Percentiles rank a stretch among this genome's conserved stretches.
These are phyloP conservation scores for Eucera pruinosa DNA, from an alignment of 2,888 invertebrate species.

Conservation along the genomic window DNA sequence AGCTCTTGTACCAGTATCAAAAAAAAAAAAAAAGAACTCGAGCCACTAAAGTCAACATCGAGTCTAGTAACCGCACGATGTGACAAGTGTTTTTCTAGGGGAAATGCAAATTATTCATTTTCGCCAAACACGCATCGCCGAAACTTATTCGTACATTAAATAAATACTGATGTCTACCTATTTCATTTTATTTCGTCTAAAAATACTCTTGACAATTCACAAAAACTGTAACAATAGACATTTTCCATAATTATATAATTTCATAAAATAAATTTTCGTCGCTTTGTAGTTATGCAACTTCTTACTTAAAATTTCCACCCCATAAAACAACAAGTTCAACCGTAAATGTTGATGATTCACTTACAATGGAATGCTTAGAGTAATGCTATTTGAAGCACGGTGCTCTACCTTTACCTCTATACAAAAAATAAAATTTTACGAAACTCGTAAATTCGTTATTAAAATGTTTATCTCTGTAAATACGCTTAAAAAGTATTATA, in stretches of 20 bases:
- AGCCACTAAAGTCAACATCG: background rate
- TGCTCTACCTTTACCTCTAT: too few species aligned
- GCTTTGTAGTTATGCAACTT: background rate
- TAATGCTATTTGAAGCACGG: constrained; percentile 18
- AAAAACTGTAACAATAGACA: background rate
- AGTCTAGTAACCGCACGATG: constrained; percentile 21
- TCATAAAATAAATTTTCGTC: background rate
- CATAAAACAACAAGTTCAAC: too few species aligned
- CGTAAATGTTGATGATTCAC: background rate
- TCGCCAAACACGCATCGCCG: too few species aligned
- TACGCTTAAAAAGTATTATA: constrained; percentile 16
- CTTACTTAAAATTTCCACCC: background rate
- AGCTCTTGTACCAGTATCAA: background rate
- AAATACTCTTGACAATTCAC: constrained; percentile 22
- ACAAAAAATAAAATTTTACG: constrained; percentile 4
- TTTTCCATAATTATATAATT: background rate
- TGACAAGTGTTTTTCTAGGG: constrained; percentile 29
- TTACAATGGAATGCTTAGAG: constrained; percentile 48
- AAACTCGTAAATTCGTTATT: constrained; percentile 7
- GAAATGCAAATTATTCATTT: background rate
- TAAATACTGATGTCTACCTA: background rate
- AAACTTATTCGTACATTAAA: background rate
- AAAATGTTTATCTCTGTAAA: constrained; percentile 17
- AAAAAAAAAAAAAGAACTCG: background rate
- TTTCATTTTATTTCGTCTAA: constrained; percentile 28